These are phyloP conservation scores for Sebastes steindachneri DNA, from an alignment of 2,797 vertebrate species.

Conservation along the genomic window DNA sequence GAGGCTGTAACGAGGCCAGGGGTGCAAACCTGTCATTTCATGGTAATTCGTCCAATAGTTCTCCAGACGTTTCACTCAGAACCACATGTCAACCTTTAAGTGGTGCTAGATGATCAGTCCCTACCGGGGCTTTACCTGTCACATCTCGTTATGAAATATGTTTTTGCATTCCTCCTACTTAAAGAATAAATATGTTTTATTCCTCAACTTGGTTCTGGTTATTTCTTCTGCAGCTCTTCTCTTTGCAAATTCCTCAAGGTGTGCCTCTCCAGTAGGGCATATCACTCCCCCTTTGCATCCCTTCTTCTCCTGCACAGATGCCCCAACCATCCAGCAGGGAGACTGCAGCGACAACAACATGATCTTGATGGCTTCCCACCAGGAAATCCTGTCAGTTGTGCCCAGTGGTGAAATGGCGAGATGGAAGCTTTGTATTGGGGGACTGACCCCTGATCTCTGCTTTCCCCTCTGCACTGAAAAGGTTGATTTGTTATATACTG, in stretches of 20 bases:
- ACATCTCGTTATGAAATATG: background rate
- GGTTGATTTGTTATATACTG: constrained; percentile 20
- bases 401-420: background rate
- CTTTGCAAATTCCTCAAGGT: background rate
- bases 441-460: background rate
- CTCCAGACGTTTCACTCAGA: background rate
- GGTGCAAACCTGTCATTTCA: background rate
- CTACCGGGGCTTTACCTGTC: background rate
- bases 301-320: background rate
- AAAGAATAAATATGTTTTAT: background rate
- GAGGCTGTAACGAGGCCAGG: background rate
- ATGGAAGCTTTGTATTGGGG: background rate
- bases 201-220: background rate
- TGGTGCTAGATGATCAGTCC: background rate
- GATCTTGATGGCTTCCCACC: background rate
- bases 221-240: background rate
- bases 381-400: background rate
- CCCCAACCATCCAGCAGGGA: background rate
- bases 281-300: background rate
- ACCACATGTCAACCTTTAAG: background rate
- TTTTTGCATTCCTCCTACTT: background rate
- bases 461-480: constrained; percentile 8
- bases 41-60: background rate
- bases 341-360: background rate
- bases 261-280: background rate